These are phyloP conservation scores for Cephus sareptanus DNA, from an alignment of 2,888 invertebrate genomes.

Conservation along the genomic window DNA sequence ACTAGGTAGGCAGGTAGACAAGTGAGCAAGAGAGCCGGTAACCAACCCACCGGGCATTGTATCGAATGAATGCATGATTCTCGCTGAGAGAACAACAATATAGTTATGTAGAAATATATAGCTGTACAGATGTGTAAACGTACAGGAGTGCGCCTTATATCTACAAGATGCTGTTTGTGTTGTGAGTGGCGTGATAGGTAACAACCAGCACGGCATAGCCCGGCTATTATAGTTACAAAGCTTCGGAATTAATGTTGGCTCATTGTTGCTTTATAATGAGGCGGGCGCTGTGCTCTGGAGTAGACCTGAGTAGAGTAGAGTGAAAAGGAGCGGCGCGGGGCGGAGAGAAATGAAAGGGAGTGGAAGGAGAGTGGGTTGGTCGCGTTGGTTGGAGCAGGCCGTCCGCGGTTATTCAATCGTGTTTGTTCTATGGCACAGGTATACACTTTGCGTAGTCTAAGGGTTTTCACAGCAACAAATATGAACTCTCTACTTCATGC, in stretches of 20 bases:
- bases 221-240: conserved; percentile 2
- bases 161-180: conserved; percentile 3
- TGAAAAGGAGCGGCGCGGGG: not conserved
- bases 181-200: conserved; percentile 1
- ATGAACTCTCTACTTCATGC: not conserved
- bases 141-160: not conserved
- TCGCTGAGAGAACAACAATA: not conserved
- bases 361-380: not conserved
- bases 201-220: not conserved
- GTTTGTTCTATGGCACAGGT: not conserved
- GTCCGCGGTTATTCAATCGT: not conserved
- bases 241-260: conserved; percentile 3
- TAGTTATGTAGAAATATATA: not conserved
- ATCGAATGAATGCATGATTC: not conserved
- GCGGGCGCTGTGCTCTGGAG: not conserved
- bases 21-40: not conserved
- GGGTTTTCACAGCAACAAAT: not conserved
- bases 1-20: not conserved
- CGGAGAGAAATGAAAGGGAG: not conserved
- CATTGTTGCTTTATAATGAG: conserved; percentile 5
- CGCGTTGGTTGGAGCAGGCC: not conserved
- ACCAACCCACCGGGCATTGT: not conserved
- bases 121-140: not conserved
- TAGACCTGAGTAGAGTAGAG: not conserved
- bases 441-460: not conserved